Conservation (phyloP, 2,797 vertebrate species). For the Leucoraja ocellata region DNA sequence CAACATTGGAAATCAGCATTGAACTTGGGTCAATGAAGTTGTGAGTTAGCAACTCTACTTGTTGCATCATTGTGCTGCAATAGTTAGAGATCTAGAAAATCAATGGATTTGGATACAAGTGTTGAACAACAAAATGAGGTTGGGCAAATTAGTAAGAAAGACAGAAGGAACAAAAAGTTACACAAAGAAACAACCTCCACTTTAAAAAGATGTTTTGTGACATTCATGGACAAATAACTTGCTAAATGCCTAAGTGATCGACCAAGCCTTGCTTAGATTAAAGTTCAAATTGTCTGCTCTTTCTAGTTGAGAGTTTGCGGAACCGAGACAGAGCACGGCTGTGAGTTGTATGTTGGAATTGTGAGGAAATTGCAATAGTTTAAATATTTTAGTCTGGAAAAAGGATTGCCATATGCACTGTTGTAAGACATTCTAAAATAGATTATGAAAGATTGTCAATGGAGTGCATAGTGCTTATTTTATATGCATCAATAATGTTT, state of each 20-base stretch:
- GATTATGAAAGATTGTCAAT: too few relatives aligned
- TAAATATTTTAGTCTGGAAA: not conserved
- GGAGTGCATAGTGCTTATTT: too few relatives aligned
- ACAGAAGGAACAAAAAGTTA: not conserved
- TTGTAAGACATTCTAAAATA: too few relatives aligned
- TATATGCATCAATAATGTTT: too few relatives aligned
- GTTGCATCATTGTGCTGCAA: too few relatives aligned
- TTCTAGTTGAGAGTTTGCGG: not conserved
- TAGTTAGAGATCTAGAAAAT: not conserved
- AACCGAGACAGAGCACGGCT: not conserved
- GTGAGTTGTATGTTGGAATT: not conserved
- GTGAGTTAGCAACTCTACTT: too few relatives aligned
- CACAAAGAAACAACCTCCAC: not conserved
- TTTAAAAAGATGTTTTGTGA: not conserved
- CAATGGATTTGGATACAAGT: not conserved
- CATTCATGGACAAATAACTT: not conserved
- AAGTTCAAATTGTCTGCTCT: not conserved
- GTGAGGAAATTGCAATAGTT: not conserved
- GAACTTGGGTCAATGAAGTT: too few relatives aligned
- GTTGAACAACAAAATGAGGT: not conserved
- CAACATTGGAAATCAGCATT: too few relatives aligned
- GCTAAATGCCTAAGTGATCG: not conserved
- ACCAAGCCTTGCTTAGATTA: not conserved
- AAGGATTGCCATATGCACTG: not conserved
- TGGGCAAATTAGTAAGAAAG: not conserved